Conservation (phyloP, 2,888 invertebrate genomes). For the Cartodere bifasciata region DNA sequence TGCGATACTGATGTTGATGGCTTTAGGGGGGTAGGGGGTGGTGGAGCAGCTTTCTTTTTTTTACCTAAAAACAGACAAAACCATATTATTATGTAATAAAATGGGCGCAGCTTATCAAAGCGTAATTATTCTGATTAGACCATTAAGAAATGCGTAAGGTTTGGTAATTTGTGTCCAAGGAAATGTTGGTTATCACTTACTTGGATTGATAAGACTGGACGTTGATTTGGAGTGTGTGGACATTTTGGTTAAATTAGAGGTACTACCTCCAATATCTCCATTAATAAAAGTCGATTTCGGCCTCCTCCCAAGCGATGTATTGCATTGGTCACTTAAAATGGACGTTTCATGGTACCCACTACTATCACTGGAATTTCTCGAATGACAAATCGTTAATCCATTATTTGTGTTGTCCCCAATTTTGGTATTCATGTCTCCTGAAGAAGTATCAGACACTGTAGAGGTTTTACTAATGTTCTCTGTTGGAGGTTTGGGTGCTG, state of each 20-base stretch:
- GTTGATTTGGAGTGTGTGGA: conserved; percentile 32
- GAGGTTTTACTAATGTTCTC: conserved; percentile 11
- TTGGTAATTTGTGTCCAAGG: too few relatives aligned
- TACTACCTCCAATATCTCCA: conserved; percentile 25
- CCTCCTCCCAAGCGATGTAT: conserved; percentile 30
- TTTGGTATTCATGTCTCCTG: conserved; percentile 19
- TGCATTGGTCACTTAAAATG: conserved; percentile 46
- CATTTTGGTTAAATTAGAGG: conserved; percentile 27
- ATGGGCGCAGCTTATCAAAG: too few relatives aligned
- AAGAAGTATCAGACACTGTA: conserved; percentile 18
- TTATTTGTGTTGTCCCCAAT: too few relatives aligned
- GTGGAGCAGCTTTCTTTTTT: conserved; percentile 47
- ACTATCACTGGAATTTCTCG: conserved; percentile 59
- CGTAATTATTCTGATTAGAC: too few relatives aligned
- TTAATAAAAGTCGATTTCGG: conserved; percentile 27
- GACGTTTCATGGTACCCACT: conserved; percentile 62
- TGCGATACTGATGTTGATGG: conserved; percentile 24
- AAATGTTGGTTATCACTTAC: conserved; percentile 18
- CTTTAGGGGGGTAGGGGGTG: conserved; percentile 35
- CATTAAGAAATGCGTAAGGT: too few relatives aligned
- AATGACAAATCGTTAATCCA: conserved; percentile 46
- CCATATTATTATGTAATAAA: conserved; percentile 2
- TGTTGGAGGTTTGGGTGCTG: conserved; percentile 45
- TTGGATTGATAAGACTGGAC: conserved; percentile 29
- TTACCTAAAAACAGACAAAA: conserved; percentile 34